Percentiles rank a stretch among this genome's conserved stretches.
Evolutionary conservation across 2,113 vertebrate genomes (phyloP).

Genomic region (Procavia capensis): DNA sequence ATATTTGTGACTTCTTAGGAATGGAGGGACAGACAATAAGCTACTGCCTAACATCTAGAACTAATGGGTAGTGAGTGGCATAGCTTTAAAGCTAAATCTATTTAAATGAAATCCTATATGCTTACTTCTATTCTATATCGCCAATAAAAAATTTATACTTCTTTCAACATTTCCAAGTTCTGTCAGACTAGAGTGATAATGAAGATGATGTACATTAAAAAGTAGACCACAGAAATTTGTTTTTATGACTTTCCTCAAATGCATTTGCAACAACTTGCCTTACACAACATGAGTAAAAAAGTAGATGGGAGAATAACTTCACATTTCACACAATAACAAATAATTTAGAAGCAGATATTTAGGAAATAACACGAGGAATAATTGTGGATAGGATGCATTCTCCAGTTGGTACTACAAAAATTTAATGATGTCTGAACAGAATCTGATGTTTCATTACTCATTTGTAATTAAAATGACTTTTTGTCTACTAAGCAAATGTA

Average conservation of each 20-base stretch:
- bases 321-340: constrained; percentile 61
- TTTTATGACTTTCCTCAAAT: constrained; percentile 44
- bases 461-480: constrained; percentile 74
- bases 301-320: constrained; percentile 53
- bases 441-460: neutral
- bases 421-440: constrained; percentile 64
- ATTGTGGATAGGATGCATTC: constrained; percentile 67
- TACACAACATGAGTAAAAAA: constrained; percentile 31
- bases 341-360: constrained; percentile 70
- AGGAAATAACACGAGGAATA: constrained; percentile 52
- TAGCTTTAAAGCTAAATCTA: neutral
- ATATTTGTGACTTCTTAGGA: neutral
- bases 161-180: neutral
- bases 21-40: neutral
- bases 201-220: neutral
- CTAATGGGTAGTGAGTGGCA: neutral
- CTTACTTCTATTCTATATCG: neutral
- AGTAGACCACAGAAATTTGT: neutral
- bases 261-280: neutral
- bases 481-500: constrained; percentile 37
- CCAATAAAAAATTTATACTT: neutral
- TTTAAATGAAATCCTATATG: neutral
- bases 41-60: neutral
- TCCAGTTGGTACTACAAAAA: constrained; percentile 61
- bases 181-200: neutral